Evolutionary conservation across 2,888 invertebrate species (phyloP).

Genomic region (Polymixis flavicincta): DNA sequence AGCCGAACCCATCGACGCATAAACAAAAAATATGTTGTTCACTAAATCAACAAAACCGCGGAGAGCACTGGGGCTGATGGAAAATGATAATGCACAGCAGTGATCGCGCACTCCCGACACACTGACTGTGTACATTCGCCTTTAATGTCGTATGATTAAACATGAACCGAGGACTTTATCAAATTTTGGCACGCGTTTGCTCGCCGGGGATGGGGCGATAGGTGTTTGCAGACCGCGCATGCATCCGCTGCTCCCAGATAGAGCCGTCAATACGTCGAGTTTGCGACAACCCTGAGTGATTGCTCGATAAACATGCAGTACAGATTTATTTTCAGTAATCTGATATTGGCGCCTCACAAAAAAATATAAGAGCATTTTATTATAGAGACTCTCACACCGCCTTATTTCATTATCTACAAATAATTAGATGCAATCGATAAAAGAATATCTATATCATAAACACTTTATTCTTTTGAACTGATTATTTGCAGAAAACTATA

Average conservation of each 20-base stretch:
- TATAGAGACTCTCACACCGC: background rate
- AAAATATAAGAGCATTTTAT: slow-evolving; percentile 25
- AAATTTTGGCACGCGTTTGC: slow-evolving; percentile 90
- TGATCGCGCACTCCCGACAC: slow-evolving; percentile 74
- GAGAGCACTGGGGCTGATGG: slow-evolving; percentile 75
- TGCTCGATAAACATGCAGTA: slow-evolving; percentile 81
- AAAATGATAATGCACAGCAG: slow-evolving; percentile 83
- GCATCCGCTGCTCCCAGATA: slow-evolving; percentile 84
- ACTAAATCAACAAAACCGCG: slow-evolving; percentile 73
- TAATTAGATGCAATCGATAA: background rate
- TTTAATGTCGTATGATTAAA: slow-evolving; percentile 89
- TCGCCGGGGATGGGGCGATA: slow-evolving; percentile 79
- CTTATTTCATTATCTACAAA: background rate
- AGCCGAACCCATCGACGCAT: slow-evolving; percentile 61
- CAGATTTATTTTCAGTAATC: slow-evolving; percentile 69
- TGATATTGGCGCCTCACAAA: slow-evolving; percentile 38
- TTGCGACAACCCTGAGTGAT: slow-evolving; percentile 84
- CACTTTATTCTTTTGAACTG: background rate
- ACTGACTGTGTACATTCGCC: slow-evolving; percentile 69
- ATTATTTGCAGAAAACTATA: background rate
- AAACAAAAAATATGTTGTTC: slow-evolving; percentile 77
- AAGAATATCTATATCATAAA: background rate
- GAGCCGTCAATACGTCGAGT: slow-evolving; percentile 86
- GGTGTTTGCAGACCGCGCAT: slow-evolving; percentile 87
- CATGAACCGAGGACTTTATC: slow-evolving; percentile 88